Percentiles rank a stretch among this genome's conserved stretches.
phyloP scores from a whole-genome alignment of 2,113 vertebrate genomes.

The Paramormyrops kingsleyae region DNA sequence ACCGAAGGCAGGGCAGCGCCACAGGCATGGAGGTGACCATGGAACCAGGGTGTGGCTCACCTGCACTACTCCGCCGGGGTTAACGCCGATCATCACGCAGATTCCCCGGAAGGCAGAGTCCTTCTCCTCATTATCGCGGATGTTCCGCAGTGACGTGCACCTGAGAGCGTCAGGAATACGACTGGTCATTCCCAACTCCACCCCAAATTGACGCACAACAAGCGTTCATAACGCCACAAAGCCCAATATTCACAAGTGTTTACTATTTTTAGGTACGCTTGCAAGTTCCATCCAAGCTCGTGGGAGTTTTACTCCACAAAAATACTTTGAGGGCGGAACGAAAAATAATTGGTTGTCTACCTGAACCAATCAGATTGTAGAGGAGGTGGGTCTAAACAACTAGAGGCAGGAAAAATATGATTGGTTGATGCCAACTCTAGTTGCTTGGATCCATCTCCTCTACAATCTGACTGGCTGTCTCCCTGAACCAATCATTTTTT shows the following conservation, averaged over 20 bases:
- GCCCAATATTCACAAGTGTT: not conserved
- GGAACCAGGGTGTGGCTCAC: constrained; percentile 43
- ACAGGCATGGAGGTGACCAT: not conserved
- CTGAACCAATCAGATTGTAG: no score
- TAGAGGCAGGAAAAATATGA: no score
- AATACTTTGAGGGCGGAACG: not conserved
- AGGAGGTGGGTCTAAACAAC: no score
- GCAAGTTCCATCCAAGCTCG: not conserved
- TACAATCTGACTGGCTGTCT: no score
- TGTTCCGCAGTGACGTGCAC: constrained; percentile 88
- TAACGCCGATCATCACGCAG: constrained; percentile 93
- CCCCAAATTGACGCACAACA: not conserved
- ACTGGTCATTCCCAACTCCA: not conserved
- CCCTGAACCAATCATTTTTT: no score
- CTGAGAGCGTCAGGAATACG: constrained; percentile 39
- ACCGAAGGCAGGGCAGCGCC: not conserved
- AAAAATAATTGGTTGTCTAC: no score
- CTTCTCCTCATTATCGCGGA: constrained; percentile 91
- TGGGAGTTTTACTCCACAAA: not conserved
- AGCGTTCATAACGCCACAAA: not conserved
- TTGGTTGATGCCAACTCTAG: no score
- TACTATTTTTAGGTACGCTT: not conserved
- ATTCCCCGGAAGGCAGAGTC: constrained; percentile 89
- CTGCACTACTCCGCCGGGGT: constrained; percentile 88
- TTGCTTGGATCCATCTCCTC: no score